Evolutionary conservation across 1,140 invertebrate genomes (phyloP).

Genomic region (Trinorchestia longiramus): DNA sequence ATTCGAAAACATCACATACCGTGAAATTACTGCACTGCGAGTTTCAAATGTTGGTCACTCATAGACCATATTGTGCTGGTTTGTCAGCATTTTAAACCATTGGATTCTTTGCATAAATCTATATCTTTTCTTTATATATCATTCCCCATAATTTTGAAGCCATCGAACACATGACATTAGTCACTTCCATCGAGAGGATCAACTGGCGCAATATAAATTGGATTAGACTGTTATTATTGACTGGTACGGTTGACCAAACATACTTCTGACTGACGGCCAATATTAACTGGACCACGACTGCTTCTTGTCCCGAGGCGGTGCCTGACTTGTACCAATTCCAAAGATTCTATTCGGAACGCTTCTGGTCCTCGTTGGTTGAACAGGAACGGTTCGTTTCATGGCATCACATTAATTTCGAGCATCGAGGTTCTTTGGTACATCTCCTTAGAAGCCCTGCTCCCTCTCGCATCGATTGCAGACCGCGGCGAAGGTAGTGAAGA

Average conservation of each 20-base stretch:
- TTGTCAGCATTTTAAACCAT: neutral
- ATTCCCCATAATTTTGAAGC: neutral
- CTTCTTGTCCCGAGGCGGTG: neutral
- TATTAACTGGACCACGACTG: neutral
- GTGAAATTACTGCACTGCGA: neutral
- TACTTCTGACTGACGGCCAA: neutral
- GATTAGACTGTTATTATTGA: neutral
- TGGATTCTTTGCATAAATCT: neutral
- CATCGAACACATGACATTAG: neutral
- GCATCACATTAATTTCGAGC: neutral
- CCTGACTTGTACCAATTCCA: neutral
- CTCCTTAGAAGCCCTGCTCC: neutral
- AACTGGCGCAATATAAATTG: neutral
- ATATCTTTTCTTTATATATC: neutral
- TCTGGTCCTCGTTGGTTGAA: neutral
- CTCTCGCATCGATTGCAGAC: slow-evolving; percentile 21
- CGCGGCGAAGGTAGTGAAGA: slow-evolving; percentile 5
- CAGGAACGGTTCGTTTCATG: neutral
- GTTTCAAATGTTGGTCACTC: neutral
- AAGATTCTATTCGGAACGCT: neutral
- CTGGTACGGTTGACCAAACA: neutral
- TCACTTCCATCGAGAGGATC: neutral
- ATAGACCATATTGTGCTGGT: neutral
- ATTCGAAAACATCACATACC: neutral
- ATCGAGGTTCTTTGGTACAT: neutral